Base-by-base conservation (phyloP, 2,797 vertebrate species). In the Phoebastria nigripes region DNA sequence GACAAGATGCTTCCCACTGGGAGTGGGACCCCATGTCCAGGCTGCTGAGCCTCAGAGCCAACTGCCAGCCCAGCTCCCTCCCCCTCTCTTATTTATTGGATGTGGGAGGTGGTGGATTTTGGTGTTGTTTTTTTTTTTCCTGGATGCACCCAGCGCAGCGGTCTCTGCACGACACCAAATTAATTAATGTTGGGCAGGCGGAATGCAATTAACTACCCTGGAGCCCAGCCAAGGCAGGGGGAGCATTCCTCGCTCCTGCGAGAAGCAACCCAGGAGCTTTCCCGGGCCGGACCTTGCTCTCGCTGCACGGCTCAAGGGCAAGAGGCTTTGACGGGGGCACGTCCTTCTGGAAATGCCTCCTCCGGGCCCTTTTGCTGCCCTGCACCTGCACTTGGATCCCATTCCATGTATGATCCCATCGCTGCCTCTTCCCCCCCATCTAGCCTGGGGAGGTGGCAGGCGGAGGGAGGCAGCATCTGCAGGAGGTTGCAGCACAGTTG, bases 171-270 rank as follows among this genome's bases (percentile, higher is more conserved):
- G 78, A 95, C 94, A 92, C 88, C 88, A 89, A 82, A 95, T 96
- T 95, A 96, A 96, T 97, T 95, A 96, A 95, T 8, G 81, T 39
- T 82, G 88, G 92, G 96, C 93, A 92, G 88, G 88, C 54, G 0
- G 96, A 95, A 96, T 85, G 95, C 93, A 95, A 96, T 96, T 97
- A 96, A 92, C 78, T 56, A 12, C 42, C 67, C 94, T 97, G 96
- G 95, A 95, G 33, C 39, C 22, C 2, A 11, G 96, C 96, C 96
- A 95, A 95, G 74, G 63, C n/a, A 69, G 69, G 77, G 91, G 93
- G 55, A 95, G 35, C 78, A 17, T 93, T 92, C 83, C 88, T 80
- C 3, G 3, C 4, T 95, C 91, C 82, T 61, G 67, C 0, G 0
- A 79, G 83, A 18, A 94, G 16, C 31, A 70, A 4, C 77, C 17